Percentiles rank a stretch among this genome's conserved stretches.
Conservation (phyloP, 2,888 invertebrate species). For the Leptinotarsa tumamoca region DNA sequence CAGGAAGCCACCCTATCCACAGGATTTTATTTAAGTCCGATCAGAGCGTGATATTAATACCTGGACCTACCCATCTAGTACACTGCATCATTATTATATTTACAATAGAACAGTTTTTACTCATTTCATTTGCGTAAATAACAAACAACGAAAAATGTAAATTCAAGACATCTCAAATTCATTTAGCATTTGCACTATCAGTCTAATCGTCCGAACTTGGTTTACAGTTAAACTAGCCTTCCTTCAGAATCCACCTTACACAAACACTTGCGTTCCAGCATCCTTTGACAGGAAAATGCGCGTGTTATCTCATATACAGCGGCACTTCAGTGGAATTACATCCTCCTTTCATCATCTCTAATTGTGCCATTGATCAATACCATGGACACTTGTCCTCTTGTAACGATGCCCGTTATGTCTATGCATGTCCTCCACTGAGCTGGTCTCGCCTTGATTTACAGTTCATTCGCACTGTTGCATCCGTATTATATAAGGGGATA, state of each 20-base stretch:
- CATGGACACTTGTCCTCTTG: constrained; percentile 11
- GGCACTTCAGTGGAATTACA: constrained; percentile 14
- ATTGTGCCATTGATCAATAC: constrained; percentile 14
- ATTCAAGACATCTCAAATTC: too few relatives aligned
- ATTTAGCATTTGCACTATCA: neutral
- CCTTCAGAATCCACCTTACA: constrained; percentile 5
- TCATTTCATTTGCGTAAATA: too few relatives aligned
- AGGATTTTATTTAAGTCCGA: too few relatives aligned
- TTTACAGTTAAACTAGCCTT: neutral
- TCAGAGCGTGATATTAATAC: too few relatives aligned
- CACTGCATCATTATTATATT: too few relatives aligned
- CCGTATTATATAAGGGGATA: constrained; percentile 4
- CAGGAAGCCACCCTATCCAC: too few relatives aligned
- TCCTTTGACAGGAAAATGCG: constrained; percentile 10
- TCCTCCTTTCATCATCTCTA: constrained; percentile 14
- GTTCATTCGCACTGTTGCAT: constrained; percentile 13
- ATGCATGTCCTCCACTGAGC: constrained; percentile 3
- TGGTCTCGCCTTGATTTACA: neutral
- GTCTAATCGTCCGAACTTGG: neutral
- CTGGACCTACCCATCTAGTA: too few relatives aligned
- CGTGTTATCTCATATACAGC: constrained; percentile 8
- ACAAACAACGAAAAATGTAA: too few relatives aligned
- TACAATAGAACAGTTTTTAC: too few relatives aligned
- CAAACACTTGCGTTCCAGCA: constrained; percentile 2
- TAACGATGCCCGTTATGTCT: constrained; percentile 9